Evolutionary conservation across 1,140 invertebrate species (phyloP).

Genomic region (Platyscapa corneri): DNA sequence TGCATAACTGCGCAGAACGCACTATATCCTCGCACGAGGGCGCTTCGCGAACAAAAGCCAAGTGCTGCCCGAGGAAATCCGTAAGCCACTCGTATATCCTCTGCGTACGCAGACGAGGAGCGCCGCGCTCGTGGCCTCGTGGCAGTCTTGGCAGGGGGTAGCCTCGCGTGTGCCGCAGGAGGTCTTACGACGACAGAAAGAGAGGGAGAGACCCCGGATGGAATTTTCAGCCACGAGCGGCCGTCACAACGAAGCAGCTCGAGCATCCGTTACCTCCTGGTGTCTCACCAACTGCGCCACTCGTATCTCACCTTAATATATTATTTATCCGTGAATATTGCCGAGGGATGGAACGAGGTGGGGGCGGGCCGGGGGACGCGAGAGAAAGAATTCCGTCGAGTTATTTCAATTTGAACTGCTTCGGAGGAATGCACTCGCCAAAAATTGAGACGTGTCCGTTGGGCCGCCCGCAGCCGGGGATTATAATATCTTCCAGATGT

Average conservation of each 20-base stretch:
- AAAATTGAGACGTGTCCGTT: constrained; percentile 9
- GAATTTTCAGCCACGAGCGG: constrained; percentile 66
- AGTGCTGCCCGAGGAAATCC: neutral
- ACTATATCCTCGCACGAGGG: neutral
- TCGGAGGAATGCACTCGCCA: neutral
- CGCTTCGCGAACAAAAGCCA: neutral
- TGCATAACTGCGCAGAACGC: neutral
- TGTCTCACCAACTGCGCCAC: constrained; percentile 70
- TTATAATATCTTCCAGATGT: neutral
- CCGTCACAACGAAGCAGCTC: constrained; percentile 71
- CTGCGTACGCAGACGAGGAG: too few relatives aligned
- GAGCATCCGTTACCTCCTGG: constrained; percentile 74
- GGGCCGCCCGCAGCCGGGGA: neutral
- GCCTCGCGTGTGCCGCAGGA: neutral
- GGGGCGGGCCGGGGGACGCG: neutral
- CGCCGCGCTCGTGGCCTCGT: neutral
- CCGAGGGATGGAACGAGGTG: neutral
- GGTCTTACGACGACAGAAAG: neutral
- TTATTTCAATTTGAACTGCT: constrained; percentile 38
- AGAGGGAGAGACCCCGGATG: neutral
- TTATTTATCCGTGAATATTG: constrained; percentile 67
- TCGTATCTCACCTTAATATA: constrained; percentile 73
- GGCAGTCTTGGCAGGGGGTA: constrained; percentile 7
- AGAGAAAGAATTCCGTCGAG: neutral
- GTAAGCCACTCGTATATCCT: neutral